These are phyloP conservation scores for Cherax quadricarinatus DNA, from an alignment of 1,140 invertebrate genomes.

Conservation along the genomic window DNA sequence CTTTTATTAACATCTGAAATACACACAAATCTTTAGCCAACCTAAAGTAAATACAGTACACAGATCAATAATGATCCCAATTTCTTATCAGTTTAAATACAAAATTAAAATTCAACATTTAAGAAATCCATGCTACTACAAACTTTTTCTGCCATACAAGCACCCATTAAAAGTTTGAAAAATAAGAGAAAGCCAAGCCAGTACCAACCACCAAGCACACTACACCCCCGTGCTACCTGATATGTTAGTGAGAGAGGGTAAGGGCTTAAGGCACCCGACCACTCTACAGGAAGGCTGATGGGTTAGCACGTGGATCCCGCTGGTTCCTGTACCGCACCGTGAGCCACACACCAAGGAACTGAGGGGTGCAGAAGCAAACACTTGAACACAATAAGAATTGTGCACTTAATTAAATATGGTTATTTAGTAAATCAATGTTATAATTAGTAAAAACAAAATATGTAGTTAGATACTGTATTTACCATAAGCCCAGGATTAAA, in stretches of 20 bases:
- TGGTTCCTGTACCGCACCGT: slow-evolving; percentile 97
- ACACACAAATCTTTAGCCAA: too few species aligned
- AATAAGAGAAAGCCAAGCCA: neutral
- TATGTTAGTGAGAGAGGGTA: slow-evolving; percentile 47
- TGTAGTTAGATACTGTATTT: too few species aligned
- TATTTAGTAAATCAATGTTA: neutral
- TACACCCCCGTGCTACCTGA: slow-evolving; percentile 62
- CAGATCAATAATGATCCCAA: too few species aligned
- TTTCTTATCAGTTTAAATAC: too few species aligned
- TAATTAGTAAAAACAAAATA: neutral
- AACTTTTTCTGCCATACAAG: too few species aligned
- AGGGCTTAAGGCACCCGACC: slow-evolving; percentile 20
- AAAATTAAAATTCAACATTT: too few species aligned
- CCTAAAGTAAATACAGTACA: too few species aligned
- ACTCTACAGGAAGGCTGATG: slow-evolving; percentile 94
- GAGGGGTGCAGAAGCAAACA: slow-evolving; percentile 75
- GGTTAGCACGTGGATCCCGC: slow-evolving; percentile 96
- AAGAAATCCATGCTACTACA: too few species aligned
- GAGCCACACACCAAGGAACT: slow-evolving; percentile 98
- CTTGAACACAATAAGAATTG: neutral
- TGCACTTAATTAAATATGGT: neutral
- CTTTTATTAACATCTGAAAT: too few species aligned
- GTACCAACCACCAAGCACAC: slow-evolving; percentile 17
- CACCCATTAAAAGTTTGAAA: neutral
- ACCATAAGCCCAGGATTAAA: too few species aligned